phyloP scores from a whole-genome alignment of 2,113 vertebrate species.

The Pollachius pollachius region DNA sequence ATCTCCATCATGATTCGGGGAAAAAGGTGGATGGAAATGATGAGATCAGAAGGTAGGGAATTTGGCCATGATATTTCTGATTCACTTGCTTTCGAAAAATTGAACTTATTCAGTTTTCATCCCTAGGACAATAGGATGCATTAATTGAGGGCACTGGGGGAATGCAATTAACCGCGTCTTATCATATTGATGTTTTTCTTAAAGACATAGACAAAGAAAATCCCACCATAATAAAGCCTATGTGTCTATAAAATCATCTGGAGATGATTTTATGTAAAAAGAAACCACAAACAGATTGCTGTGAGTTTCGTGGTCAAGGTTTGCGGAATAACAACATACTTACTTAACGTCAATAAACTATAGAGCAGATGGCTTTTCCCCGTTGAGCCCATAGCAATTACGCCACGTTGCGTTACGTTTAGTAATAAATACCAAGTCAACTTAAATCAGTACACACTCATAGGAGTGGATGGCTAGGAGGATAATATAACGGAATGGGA shows the following conservation, averaged over 20 bases:
- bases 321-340: background rate
- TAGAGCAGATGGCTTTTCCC: no score
- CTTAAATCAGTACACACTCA: no score
- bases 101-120: background rate
- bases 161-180: constrained; percentile 3
- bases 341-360: background rate
- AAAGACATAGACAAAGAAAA: background rate
- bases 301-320: no score
- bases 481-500: background rate
- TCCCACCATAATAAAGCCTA: constrained; percentile 11
- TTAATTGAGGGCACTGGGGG: constrained; percentile 34
- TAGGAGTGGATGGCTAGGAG: background rate
- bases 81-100: background rate
- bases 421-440: constrained; percentile 5
- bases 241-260: constrained; percentile 11
- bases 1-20: no score
- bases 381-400: background rate
- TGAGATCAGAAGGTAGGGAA: no score
- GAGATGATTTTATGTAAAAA: no score
- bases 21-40: no score
- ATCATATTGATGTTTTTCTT: no score
- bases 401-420: background rate
- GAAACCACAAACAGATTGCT: no score
- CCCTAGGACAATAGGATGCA: constrained; percentile 11
- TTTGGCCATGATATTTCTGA: no score